Conservation (phyloP, 2,797 vertebrate species). For the Rhodeus uyekii region DNA sequence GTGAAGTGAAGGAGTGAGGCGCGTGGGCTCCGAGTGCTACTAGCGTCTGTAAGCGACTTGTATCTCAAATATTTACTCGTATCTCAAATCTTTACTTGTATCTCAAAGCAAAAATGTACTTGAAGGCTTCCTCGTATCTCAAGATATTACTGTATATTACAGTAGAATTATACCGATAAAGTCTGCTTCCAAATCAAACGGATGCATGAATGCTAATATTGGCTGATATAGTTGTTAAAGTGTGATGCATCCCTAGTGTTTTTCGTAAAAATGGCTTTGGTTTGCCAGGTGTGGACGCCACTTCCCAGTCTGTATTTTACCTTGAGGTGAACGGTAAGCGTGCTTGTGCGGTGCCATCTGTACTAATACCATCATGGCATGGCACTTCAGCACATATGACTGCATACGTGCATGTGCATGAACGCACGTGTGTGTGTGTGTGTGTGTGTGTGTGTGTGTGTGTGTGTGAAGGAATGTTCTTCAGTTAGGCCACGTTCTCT, state of each 20-base stretch:
- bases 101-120: too few species aligned
- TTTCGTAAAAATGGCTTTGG: slow-evolving; percentile 56
- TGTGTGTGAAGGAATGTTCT: background rate
- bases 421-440: too few species aligned
- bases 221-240: background rate
- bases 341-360: slow-evolving; percentile 7
- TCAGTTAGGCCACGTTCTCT: slow-evolving; percentile 6
- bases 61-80: too few species aligned
- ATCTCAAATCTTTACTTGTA: too few species aligned
- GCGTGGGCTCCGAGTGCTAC: too few species aligned
- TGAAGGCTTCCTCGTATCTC: too few species aligned
- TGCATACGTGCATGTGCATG: slow-evolving; percentile 22
- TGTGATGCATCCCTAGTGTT: slow-evolving; percentile 18
- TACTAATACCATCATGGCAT: slow-evolving; percentile 1
- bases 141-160: too few species aligned
- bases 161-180: background rate
- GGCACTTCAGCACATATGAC: background rate
- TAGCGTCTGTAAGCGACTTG: too few species aligned
- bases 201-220: background rate
- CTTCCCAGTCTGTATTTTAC: slow-evolving; percentile 65
- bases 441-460: too few species aligned
- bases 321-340: slow-evolving; percentile 63
- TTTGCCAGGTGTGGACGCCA: slow-evolving; percentile 59
- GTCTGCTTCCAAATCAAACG: background rate
- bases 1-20: too few species aligned